phyloP scores from a whole-genome alignment of 2,113 vertebrate genomes.

The Hippocampus mohnikei region DNA sequence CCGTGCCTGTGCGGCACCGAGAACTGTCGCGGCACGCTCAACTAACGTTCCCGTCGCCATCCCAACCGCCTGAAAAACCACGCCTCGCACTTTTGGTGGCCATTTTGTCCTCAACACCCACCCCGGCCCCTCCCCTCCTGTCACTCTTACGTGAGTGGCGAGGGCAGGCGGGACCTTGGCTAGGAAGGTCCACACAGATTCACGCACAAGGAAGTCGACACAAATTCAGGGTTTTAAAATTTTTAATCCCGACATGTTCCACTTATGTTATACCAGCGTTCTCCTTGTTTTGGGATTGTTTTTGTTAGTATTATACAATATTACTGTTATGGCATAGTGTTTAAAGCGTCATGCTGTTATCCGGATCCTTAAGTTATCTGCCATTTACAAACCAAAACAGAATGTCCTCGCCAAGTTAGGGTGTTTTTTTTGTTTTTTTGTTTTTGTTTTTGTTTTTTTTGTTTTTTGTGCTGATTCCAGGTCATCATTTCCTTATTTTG shows the following conservation, averaged over 20 bases:
- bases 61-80: background rate
- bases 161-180: background rate
- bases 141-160: background rate
- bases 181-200: background rate
- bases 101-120: background rate
- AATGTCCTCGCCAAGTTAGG: background rate
- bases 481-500: background rate
- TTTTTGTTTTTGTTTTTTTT: background rate
- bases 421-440: background rate
- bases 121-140: conserved; percentile 2
- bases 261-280: conserved; percentile 59
- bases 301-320: conserved; percentile 46
- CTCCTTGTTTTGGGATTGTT: conserved; percentile 5
- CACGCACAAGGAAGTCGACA: conserved; percentile 46
- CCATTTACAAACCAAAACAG: background rate
- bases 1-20: conserved; percentile 90
- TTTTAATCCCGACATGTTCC: conserved; percentile 28
- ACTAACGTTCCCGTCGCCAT: conserved; percentile 61
- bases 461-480: background rate
- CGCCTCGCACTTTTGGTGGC: conserved; percentile 4
- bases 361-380: background rate
- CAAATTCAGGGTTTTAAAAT: conserved; percentile 65
- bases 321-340: background rate
- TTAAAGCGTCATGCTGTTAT: background rate
- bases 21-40: conserved; percentile 89